phyloP scores from a whole-genome alignment of 2,797 vertebrate species.

The Pyrrhura leucotis region DNA sequence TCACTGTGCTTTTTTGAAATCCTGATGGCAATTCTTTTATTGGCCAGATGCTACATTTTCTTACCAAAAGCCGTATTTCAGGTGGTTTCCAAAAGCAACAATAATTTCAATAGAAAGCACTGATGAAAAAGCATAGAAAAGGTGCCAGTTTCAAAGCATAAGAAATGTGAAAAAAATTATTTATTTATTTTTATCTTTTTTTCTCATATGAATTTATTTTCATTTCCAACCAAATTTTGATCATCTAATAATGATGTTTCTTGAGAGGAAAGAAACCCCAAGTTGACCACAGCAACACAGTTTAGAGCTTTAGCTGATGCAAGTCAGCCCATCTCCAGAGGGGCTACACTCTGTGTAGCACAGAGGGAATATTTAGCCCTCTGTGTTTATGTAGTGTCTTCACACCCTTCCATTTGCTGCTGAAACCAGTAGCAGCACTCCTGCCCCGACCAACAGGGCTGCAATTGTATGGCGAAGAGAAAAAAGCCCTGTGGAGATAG shows the following conservation, averaged over 20 bases:
- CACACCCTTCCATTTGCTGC: neutral
- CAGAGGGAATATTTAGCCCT: neutral
- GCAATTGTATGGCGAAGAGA: neutral
- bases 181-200: neutral
- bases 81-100: neutral
- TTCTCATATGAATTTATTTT: neutral
- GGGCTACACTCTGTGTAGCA: neutral
- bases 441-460: neutral
- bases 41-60: neutral
- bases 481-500: neutral
- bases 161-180: neutral
- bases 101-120: neutral
- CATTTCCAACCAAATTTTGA: neutral
- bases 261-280: neutral
- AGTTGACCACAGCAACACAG: fast-evolving
- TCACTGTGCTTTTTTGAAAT: neutral
- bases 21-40: neutral
- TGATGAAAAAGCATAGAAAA: neutral
- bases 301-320: neutral
- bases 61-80: neutral
- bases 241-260: neutral
- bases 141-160: neutral
- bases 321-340: neutral
- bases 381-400: neutral
- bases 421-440: neutral